These are phyloP conservation scores for Zaprionus davidi DNA, from an alignment of 1,140 invertebrate genomes.

Conservation along the genomic window DNA sequence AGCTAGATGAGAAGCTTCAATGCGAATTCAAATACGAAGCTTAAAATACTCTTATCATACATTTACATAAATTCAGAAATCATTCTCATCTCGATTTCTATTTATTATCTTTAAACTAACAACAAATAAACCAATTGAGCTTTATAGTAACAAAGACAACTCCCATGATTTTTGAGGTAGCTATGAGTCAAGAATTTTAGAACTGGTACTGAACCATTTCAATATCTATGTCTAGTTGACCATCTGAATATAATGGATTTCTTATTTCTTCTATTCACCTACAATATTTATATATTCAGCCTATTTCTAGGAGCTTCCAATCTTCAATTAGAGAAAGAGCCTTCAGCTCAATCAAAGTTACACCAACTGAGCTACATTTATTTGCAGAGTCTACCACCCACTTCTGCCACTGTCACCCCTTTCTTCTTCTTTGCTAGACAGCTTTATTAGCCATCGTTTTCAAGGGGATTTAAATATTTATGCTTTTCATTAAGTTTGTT, in stretches of 20 bases:
- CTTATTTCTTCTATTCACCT: no score
- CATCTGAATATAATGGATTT: no score
- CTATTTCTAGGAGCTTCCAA: background rate
- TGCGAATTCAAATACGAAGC: no score
- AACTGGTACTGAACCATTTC: rapidly evolving
- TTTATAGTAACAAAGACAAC: no score
- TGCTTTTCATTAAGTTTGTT: slow-evolving; percentile 63
- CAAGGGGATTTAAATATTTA: slow-evolving; percentile 54
- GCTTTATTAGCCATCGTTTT: slow-evolving; percentile 29
- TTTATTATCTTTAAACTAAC: no score
- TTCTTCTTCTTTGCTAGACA: slow-evolving; percentile 15
- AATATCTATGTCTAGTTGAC: no score
- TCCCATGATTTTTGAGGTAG: no score
- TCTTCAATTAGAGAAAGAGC: background rate
- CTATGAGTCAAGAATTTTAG: no score
- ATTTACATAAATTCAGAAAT: no score
- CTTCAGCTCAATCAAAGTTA: background rate
- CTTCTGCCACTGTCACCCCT: background rate
- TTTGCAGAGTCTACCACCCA: background rate
- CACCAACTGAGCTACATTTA: background rate
- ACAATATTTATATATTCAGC: background rate
- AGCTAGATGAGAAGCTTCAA: no score
- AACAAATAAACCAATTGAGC: rapidly evolving
- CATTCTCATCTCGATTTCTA: no score
- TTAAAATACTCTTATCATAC: no score